Evolutionary conservation across 2,113 vertebrate genomes (phyloP).

Genomic region (Myodes glareolus): DNA sequence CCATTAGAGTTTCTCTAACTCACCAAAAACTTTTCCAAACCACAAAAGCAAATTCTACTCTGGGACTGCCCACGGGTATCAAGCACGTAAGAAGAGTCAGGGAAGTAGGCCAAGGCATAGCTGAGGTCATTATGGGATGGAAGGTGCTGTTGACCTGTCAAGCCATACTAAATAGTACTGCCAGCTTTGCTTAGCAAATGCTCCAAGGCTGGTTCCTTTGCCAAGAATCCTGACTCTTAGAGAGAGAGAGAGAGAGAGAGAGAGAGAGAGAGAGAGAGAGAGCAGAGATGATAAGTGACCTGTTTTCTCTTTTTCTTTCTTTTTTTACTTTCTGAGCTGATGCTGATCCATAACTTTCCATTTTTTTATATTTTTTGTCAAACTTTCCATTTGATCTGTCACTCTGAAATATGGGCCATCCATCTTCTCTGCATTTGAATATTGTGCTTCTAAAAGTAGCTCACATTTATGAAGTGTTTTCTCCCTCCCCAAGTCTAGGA

Average conservation of each 20-base stretch:
- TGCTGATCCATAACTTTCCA: constrained; percentile 9
- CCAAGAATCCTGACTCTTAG: neutral
- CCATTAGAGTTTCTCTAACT: neutral
- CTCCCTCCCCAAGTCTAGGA: neutral
- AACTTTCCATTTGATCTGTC: neutral
- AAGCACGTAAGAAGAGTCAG: neutral
- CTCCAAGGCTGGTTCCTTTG: neutral
- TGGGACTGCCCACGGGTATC: neutral
- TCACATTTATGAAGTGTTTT: neutral
- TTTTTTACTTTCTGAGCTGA: neutral
- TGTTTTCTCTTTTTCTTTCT: too few species aligned
- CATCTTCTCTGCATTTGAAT: neutral
- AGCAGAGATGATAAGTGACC: neutral
- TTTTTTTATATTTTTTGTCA: neutral
- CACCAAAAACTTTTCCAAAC: neutral
- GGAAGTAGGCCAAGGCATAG: neutral
- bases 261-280: too few species aligned
- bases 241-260: too few species aligned
- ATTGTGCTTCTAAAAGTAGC: neutral
- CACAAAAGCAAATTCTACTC: neutral
- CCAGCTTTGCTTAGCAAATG: neutral
- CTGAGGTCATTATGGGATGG: neutral
- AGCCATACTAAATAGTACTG: neutral
- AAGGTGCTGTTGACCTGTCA: neutral
- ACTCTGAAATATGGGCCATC: neutral